A percentile compares a stretch with the other conserved stretches of the same genome.
phyloP scores from a whole-genome alignment of 2,113 vertebrate genomes.

The Cyanoramphus novaezelandiae region DNA sequence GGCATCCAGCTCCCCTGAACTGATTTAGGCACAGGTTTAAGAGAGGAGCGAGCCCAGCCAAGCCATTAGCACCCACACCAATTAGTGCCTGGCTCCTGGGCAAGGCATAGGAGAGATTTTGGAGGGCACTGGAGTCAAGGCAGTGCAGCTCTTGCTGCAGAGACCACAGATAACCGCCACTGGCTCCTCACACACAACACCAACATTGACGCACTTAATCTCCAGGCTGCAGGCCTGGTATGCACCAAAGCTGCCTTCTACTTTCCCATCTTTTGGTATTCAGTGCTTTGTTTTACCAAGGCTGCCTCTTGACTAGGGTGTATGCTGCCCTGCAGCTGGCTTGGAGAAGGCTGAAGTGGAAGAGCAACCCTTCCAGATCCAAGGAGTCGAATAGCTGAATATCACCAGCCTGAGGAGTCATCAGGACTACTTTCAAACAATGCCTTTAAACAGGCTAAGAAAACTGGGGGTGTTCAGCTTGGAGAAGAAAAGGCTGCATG shows the following conservation, averaged over 20 bases:
- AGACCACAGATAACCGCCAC: not conserved
- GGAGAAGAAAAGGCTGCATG: not conserved
- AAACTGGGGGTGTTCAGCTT: not conserved
- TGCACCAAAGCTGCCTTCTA: not conserved
- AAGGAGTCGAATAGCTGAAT: not conserved
- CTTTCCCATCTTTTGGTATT: not conserved
- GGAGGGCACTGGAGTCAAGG: not conserved
- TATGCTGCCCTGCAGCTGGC: not conserved
- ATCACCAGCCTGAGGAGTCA: not conserved
- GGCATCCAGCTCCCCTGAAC: not conserved
- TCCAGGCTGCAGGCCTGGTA: not conserved
- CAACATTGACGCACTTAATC: not conserved
- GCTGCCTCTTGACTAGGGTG: fast-evolving
- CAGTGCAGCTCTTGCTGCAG: fast-evolving
- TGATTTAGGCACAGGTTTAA: not conserved
- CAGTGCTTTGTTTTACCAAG: not conserved
- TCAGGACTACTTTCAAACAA: not conserved
- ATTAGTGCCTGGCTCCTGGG: not conserved
- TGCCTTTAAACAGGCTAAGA: not conserved
- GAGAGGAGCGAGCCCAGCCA: not conserved
- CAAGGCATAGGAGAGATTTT: not conserved
- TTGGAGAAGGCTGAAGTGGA: not conserved
- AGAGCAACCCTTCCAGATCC: not conserved
- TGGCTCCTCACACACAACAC: not conserved
- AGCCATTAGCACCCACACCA: not conserved